Base-by-base conservation (phyloP, 2,113 vertebrate species). In the Malurus cyaneus region DNA sequence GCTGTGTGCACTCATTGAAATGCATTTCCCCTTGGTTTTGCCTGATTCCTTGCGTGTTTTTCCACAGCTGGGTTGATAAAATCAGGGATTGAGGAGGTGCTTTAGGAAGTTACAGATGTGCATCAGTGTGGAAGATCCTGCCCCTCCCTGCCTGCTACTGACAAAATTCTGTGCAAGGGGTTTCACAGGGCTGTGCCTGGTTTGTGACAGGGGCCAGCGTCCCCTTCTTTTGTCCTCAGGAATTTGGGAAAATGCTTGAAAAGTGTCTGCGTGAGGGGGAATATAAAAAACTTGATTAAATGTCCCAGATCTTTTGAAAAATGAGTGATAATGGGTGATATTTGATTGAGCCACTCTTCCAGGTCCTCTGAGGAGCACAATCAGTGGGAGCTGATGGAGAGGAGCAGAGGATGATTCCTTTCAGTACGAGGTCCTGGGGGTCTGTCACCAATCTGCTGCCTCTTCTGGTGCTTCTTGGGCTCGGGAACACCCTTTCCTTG, bases 311-410 rank as follows among this genome's bases (percentile, higher is more conserved):
- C 26, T 46, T 78, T 34, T 71, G 29, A 69, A 72, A 80, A 90
- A 28, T 12, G 47, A 87, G 32, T 9, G 34, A 8, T 54, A 39
- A 9, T 14, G 41, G 67, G n/a, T 81, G 79, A 89, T 86, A 65
- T 83, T 66, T 93, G 92, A 93, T 81, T 85, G 89, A 60, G 61
- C 19, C 23, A 9, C 49, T 72, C 57, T 64, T 47, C 7, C 32
- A 34, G 76, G 59, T 61, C 80, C 42, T 89, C 76, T 86, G 80
- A 80, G 69, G 69, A 74, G 80, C 60, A 70, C 86, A 86, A 80
- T 96, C 93, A 86, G 74, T 34, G 70, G 65, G 53, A 72, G 64
- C 60, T 94, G 84, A 89, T 62, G 56, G 81, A 39, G 56, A 66
- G 56, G 31, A 53, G 47, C 32, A 25, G 36, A 50, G 62, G 80